Evolutionary conservation across 2,888 invertebrate species (phyloP), one percentile per base, ranked within the genome.

Genomic region (Leucania comma): DNA sequence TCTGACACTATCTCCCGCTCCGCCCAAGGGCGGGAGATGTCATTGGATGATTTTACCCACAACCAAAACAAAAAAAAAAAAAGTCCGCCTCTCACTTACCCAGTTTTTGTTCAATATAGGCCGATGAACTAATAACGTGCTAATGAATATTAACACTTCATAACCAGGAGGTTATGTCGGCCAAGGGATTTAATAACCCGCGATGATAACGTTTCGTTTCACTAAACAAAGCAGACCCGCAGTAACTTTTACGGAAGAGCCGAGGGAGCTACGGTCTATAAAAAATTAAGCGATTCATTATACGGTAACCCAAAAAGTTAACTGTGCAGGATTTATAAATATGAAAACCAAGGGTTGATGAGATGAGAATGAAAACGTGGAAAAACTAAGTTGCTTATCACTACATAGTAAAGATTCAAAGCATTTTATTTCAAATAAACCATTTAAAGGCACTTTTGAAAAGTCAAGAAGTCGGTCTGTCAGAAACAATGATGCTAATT

Each of bases 91-190:
- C 38, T 12, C 38, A 38, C 38, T 38, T 38, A 9, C 38, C 14
- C 12, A 10, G 35, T 35, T 38, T 38, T 38, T 38, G 12, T 38
- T 38, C 14, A 56, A 9, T 59, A 53, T 12, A 54, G 53, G 8
- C 10, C 63, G 2, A 29, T 24, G n/a, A 61, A 54, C 53, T 56
- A 14, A 12, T 24, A 1, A 29, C 8, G n/a, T 20, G 17, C 22
- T 74, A 56, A 76, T 68, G 32, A 59, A 59, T 50, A 69, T 75
- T 75, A 48, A 65, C 75, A 38, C 66, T 29, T 63, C 8, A n/a
- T 62, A 74, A 29, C 63, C 38, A 56, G 29, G 38, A 22, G 29
- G 24, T 1, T n/a, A 66, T 26, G 14, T 75, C 42, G 67, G 67
- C 66, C 75, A 75, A 57, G 42, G 50, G 50, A 67, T 58, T n/a